A percentile compares a stretch with the other conserved stretches of the same genome.
Conservation (phyloP, 2,888 invertebrate genomes). For the Caenorhabditis angaria region DNA sequence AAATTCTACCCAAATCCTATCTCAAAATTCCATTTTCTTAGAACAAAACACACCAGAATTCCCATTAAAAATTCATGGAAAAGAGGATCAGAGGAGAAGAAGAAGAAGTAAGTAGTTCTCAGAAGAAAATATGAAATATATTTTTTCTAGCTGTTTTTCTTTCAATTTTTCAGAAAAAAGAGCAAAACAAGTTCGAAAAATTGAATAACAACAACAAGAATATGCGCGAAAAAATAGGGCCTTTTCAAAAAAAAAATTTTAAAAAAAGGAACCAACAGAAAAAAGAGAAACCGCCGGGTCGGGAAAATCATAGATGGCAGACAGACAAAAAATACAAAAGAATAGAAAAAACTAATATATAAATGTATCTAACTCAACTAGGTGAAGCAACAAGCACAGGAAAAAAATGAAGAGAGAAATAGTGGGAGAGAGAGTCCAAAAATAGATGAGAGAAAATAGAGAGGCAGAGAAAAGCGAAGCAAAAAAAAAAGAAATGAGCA, state of each 20-base stretch:
- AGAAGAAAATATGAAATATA: no score
- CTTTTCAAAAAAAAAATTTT: no score
- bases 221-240: no score
- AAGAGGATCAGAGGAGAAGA: background rate
- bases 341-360: background rate
- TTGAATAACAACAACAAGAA: background rate
- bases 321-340: background rate
- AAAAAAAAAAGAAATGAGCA: background rate
- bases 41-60: background rate
- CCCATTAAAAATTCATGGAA: constrained; percentile 3
- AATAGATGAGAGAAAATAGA: background rate
- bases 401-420: background rate
- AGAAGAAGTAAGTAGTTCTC: background rate
- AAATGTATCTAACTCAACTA: background rate
- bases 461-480: background rate
- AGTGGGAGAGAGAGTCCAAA: no score
- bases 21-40: no score
- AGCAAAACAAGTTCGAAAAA: background rate
- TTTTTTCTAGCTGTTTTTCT: no score
- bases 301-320: no score
- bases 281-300: no score
- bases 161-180: background rate
- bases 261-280: background rate
- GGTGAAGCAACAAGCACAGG: background rate
- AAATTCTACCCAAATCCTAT: no score